Base-by-base conservation (phyloP, 2,797 vertebrate genomes). In the Cossypha heuglini region DNA sequence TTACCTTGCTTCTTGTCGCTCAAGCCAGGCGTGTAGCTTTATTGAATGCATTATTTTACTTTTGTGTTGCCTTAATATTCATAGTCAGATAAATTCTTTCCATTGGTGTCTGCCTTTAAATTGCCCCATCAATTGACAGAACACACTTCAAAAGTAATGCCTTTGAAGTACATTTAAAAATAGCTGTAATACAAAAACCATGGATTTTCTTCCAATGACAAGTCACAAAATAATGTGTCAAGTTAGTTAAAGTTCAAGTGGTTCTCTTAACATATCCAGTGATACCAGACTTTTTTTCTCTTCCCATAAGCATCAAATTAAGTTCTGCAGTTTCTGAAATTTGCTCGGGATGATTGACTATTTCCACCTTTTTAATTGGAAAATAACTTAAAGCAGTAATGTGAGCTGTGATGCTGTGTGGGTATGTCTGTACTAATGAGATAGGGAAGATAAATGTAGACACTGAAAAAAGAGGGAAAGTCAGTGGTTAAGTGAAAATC, bases 121-220 rank as follows among this genome's bases (percentile, higher is more conserved):
- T 43, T 0, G 0, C 51, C 37, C 14, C 7, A 3, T 74, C 51
- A 66, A 26, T 1, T 74, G 17, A 31, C 37, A 57, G 26, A 84
- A 31, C 25, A 42, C 9, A 10, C 38, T 73, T 73, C 13, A 43
- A 22, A 82, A 66, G 13, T 52, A 72, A 57, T 42, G 25, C 33
- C 11, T 75, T 88, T 84, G 73, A 61, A 88, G 78, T 71, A 31
- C 21, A 43, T 61, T 64, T 77, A 2, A 68, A 87, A 78, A 40
- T 37, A 81, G 16, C 42, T 72, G 31, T 43, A 31, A 19, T 76
- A 48, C 18, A 69, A 69, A 58, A 66, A 3, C 0, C 18, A 14
- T 28, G 45, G 7, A 13, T 72, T 66, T 62, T 66, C 22, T 82
- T 81, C 58, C 31, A 11, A 40, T 75, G 28, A 15, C 25, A 54